Percentiles rank a stretch among this genome's conserved stretches.
Conservation (phyloP, 2,797 vertebrate species). For the Antennarius maculatus region DNA sequence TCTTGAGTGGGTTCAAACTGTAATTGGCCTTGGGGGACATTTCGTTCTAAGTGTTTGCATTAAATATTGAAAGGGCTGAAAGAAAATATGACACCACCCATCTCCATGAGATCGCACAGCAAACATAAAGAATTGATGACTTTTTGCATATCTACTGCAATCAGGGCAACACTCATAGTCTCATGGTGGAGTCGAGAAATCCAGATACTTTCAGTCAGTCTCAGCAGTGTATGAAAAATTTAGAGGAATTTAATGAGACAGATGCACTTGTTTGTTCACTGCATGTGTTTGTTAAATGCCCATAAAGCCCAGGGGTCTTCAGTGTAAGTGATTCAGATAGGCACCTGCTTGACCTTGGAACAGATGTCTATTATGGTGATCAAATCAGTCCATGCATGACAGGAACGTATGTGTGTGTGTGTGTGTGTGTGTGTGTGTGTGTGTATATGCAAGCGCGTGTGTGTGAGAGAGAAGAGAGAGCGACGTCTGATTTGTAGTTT, state of each 20-base stretch:
- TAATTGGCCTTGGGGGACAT: constrained; percentile 77
- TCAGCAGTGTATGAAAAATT: constrained; percentile 74
- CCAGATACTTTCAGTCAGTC: constrained; percentile 46
- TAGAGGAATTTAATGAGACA: constrained; percentile 75
- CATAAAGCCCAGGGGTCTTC: constrained; percentile 64
- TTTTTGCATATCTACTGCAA: constrained; percentile 57
- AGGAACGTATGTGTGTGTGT: neutral
- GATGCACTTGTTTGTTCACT: constrained; percentile 68
- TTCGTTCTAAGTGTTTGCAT: constrained; percentile 79
- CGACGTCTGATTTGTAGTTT: constrained; percentile 13
- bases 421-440: neutral
- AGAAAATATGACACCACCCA: constrained; percentile 59
- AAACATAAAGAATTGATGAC: constrained; percentile 80
- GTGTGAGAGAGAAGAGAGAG: too few species aligned
- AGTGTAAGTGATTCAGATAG: constrained; percentile 63
- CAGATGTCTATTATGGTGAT: constrained; percentile 44
- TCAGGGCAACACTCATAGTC: constrained; percentile 41
- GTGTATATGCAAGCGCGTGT: neutral
- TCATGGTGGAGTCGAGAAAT: constrained; percentile 35
- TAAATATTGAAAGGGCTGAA: constrained; percentile 77
- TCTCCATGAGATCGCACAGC: constrained; percentile 55
- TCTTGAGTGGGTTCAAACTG: constrained; percentile 53
- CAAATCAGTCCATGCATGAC: constrained; percentile 42
- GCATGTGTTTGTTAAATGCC: constrained; percentile 75
- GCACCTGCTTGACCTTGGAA: constrained; percentile 74